These are phyloP conservation scores for Erebia aethiops DNA, from an alignment of 2,888 invertebrate genomes.

Conservation along the genomic window DNA sequence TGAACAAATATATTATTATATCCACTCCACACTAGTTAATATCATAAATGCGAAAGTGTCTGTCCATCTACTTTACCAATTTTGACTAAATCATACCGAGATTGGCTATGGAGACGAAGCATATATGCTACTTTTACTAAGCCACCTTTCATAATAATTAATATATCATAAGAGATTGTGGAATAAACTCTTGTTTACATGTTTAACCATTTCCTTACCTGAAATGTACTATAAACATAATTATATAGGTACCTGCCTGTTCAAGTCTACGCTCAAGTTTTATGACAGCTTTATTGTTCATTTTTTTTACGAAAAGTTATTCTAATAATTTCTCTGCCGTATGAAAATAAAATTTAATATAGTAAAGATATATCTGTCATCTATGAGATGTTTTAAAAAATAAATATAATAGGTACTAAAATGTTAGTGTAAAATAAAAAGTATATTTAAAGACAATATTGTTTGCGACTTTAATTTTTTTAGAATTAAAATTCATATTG, in stretches of 20 bases:
- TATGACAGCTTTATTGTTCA: slow-evolving; percentile 80
- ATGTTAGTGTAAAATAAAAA: slow-evolving; percentile 72
- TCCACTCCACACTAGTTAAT: too few relatives aligned
- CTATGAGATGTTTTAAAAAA: slow-evolving; percentile 65
- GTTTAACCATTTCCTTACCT: neutral
- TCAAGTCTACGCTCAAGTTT: slow-evolving; percentile 78
- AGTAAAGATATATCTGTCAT: slow-evolving; percentile 65
- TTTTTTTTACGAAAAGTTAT: slow-evolving; percentile 76
- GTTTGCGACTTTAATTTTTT: slow-evolving; percentile 8
- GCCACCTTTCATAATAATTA: neutral
- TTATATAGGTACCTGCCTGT: slow-evolving; percentile 55
- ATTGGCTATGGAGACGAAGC: too few relatives aligned
- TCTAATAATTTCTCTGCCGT: slow-evolving; percentile 75
- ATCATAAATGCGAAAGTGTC: too few relatives aligned
- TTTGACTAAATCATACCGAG: too few relatives aligned
- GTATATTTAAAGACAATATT: slow-evolving; percentile 41
- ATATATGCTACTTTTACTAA: too few relatives aligned
- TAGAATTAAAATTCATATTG: too few relatives aligned
- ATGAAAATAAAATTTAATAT: slow-evolving; percentile 57
- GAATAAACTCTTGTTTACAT: neutral
- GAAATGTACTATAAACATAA: neutral
- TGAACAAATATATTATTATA: too few relatives aligned
- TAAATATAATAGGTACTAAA: slow-evolving; percentile 51
- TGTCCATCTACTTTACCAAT: too few relatives aligned
- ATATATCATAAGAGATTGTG: neutral